phyloP scores from a whole-genome alignment of 2,797 vertebrate species.

The Nannoperca obscura region DNA sequence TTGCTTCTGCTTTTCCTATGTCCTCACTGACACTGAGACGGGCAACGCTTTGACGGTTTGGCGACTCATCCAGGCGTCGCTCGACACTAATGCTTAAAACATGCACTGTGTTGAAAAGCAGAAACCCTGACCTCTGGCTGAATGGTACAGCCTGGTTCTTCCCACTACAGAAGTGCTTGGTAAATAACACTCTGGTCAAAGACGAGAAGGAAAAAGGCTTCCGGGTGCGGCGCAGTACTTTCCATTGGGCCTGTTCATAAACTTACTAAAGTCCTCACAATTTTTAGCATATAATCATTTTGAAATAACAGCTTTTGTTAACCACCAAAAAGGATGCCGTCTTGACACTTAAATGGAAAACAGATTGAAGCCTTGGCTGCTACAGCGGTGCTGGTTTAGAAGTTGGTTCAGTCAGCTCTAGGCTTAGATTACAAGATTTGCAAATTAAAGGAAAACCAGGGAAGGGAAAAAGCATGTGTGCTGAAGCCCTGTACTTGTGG shows the following conservation, averaged over 20 bases:
- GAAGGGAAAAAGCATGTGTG: constrained; percentile 88
- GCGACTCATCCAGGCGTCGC: constrained; percentile 72
- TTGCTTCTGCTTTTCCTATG: constrained; percentile 77
- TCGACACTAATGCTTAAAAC: constrained; percentile 84
- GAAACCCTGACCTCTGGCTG: constrained; percentile 84
- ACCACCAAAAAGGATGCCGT: constrained; percentile 93
- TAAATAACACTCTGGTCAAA: constrained; percentile 84
- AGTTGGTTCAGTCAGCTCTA: constrained; percentile 91
- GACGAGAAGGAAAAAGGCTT: constrained; percentile 80
- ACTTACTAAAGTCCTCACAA: constrained; percentile 85
- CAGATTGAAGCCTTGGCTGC: constrained; percentile 94
- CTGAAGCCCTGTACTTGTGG: constrained; percentile 85
- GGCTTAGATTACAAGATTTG: constrained; percentile 98
- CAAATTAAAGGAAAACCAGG: constrained; percentile 96
- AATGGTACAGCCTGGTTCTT: constrained; percentile 75
- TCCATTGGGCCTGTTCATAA: constrained; percentile 87
- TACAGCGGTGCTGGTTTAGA: constrained; percentile 88
- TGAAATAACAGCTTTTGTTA: constrained; percentile 93
- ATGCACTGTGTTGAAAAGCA: constrained; percentile 83
- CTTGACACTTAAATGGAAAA: constrained; percentile 97
- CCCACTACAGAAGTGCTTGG: constrained; percentile 77
- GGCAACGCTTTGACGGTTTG: constrained; percentile 76
- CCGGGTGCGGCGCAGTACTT: constrained; percentile 81
- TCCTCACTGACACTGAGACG: constrained; percentile 75
- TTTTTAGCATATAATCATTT: constrained; percentile 92